Evolutionary conservation across 2,113 vertebrate genomes (phyloP).

Genomic region (Mesitornis unicolor): DNA sequence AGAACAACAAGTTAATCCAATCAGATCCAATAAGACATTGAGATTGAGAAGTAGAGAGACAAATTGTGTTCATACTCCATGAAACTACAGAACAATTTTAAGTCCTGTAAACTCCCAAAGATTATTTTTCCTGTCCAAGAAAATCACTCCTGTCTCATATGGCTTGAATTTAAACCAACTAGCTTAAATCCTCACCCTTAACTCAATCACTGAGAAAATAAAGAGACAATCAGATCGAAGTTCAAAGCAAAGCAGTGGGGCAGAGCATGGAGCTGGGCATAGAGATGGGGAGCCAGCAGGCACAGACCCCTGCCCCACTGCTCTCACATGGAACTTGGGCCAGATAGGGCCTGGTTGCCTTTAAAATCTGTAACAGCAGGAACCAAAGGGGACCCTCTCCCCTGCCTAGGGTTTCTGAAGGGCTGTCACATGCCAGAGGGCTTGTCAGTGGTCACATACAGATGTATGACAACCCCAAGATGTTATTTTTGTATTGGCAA

Average conservation of each 20-base stretch:
- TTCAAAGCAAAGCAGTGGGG: background rate
- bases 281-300: background rate
- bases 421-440: background rate
- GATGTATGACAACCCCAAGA: background rate
- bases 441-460: background rate
- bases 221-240: background rate
- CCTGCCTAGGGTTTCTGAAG: background rate
- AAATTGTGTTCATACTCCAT: slow-evolving; percentile 52
- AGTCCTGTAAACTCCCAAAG: slow-evolving; percentile 47
- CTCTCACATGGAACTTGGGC: background rate
- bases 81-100: slow-evolving; percentile 59
- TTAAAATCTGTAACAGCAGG: background rate
- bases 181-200: slow-evolving; percentile 28
- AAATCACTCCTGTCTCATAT: slow-evolving; percentile 65
- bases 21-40: slow-evolving; percentile 49
- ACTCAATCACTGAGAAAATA: slow-evolving; percentile 40
- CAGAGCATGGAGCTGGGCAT: background rate
- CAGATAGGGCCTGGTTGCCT: background rate
- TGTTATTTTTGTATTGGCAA: background rate
- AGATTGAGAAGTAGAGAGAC: slow-evolving; percentile 53
- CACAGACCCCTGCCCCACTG: background rate
- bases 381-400: background rate
- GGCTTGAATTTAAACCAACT: slow-evolving; percentile 62
- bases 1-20: slow-evolving; percentile 65
- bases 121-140: slow-evolving; percentile 57